Evolutionary conservation across 2,797 vertebrate genomes (phyloP).

Genomic region (Pogonophryne albipinna): DNA sequence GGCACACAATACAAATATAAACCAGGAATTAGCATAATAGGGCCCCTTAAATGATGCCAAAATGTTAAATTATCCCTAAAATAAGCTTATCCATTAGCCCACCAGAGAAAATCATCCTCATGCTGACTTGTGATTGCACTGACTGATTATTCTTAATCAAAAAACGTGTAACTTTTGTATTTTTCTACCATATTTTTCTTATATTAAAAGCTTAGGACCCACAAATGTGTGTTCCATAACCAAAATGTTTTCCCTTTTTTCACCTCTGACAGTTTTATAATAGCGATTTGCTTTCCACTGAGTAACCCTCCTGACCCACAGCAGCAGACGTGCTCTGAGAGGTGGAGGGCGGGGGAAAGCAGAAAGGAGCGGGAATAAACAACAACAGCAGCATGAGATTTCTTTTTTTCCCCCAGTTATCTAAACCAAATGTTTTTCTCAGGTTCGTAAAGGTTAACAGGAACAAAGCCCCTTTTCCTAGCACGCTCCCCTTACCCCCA

Average conservation of each 20-base stretch:
- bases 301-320: constrained; percentile 47
- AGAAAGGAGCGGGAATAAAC: constrained; percentile 48
- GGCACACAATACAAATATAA: no score
- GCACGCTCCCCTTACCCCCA: constrained; percentile 2
- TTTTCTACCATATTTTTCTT: background rate
- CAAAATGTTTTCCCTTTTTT: constrained; percentile 45
- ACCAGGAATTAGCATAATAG: no score
- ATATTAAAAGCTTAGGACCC: background rate
- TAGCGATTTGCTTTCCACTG: constrained; percentile 50
- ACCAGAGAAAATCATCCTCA: background rate
- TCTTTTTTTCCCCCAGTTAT: constrained; percentile 63
- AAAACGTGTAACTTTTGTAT: background rate
- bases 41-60: background rate
- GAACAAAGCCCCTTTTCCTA: constrained; percentile 64
- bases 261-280: constrained; percentile 50
- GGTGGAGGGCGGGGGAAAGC: background rate
- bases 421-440: constrained; percentile 75
- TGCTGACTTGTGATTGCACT: constrained; percentile 19
- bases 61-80: constrained; percentile 40
- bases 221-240: constrained; percentile 11
- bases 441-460: constrained; percentile 79
- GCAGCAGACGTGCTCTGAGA: constrained; percentile 51
- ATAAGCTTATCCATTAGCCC: constrained; percentile 25
- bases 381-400: constrained; percentile 68
- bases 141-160: constrained; percentile 19